phyloP scores from a whole-genome alignment of 2,797 vertebrate species.

The Ceyx erithaca region DNA sequence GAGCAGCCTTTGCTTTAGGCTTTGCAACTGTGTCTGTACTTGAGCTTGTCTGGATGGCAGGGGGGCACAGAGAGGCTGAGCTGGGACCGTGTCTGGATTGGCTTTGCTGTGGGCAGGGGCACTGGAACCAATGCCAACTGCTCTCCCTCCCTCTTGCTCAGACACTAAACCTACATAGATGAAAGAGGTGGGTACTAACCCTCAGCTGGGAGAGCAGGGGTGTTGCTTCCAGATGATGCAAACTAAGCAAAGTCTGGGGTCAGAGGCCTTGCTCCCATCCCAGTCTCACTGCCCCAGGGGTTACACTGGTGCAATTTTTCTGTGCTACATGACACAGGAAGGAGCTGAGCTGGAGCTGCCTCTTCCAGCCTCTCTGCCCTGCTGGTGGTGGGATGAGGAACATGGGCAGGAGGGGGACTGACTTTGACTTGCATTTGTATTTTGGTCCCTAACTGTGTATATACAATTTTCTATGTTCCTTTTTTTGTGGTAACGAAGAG shows the following conservation, averaged over 20 bases:
- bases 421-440: constrained; percentile 72
- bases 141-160: neutral
- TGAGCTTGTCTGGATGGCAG: neutral
- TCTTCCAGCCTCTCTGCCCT: neutral
- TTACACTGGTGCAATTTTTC: neutral
- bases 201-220: neutral
- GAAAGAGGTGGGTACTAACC: neutral
- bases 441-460: constrained; percentile 77
- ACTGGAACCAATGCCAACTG: rapidly evolving
- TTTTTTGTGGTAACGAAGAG: constrained; percentile 81
- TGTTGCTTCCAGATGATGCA: neutral
- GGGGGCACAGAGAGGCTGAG: neutral
- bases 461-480: constrained; percentile 83
- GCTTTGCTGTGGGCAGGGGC: neutral
- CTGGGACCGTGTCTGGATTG: rapidly evolving
- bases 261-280: neutral
- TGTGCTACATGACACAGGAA: constrained; percentile 27
- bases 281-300: neutral
- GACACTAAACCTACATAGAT: neutral
- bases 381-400: neutral
- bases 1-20: neutral
- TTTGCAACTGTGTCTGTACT: neutral
- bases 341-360: constrained; percentile 22
- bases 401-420: constrained; percentile 7
- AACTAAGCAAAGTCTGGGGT: neutral